Evolutionary conservation across 2,888 invertebrate species (phyloP).

Genomic region (Hydrotaea diabolus): DNA sequence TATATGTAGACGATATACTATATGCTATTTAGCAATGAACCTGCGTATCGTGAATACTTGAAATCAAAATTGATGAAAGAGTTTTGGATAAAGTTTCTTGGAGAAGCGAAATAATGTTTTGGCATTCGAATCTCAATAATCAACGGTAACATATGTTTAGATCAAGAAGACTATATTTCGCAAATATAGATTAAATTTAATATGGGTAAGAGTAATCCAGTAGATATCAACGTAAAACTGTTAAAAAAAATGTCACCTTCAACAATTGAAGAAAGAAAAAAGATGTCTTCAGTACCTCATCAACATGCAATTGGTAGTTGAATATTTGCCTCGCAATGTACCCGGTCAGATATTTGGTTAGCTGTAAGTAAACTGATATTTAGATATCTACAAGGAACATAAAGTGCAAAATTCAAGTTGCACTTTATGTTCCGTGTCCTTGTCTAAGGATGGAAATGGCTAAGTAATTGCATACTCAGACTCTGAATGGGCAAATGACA

Average conservation of each 20-base stretch:
- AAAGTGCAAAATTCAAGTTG: neutral
- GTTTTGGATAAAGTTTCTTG: too few species aligned
- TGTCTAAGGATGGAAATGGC: neutral
- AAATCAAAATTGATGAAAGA: conserved; percentile 16
- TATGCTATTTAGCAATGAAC: conserved; percentile 50
- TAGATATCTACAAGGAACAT: neutral
- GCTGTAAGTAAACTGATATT: neutral
- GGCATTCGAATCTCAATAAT: too few species aligned
- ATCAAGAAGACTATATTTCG: too few species aligned
- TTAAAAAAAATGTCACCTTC: too few species aligned
- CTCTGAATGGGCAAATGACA: neutral
- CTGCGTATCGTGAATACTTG: neutral
- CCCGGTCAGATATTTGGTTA: neutral
- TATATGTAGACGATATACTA: conserved; percentile 51
- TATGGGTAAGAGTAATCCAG: neutral
- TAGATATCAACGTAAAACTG: too few species aligned
- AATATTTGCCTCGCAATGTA: neutral
- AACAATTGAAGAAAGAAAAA: neutral
- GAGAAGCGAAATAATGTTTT: too few species aligned
- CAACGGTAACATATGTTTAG: neutral
- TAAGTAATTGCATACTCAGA: too few species aligned
- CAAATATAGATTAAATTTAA: neutral
- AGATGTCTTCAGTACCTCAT: neutral
- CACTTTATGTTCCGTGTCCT: too few species aligned
- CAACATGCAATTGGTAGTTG: too few species aligned